Evolutionary conservation across 2,113 vertebrate species (phyloP), one percentile per base, ranked within the genome.

Genomic region (Pteruthius melanotis): DNA sequence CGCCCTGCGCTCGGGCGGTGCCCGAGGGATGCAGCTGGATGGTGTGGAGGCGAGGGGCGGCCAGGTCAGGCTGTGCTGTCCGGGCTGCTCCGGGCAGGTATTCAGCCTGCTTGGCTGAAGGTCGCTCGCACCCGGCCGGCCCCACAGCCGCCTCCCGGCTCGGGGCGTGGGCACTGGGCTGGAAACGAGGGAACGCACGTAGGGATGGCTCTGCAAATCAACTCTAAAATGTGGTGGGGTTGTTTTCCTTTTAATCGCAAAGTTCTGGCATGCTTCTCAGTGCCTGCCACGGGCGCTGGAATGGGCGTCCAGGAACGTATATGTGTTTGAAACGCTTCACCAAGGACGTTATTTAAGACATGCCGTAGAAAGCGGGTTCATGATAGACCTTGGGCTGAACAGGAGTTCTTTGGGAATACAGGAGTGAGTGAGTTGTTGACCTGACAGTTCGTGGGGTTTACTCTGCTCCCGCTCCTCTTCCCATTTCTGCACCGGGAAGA

Each of bases 401-500:
- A 12, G 31, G 13, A 54, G 15, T 39, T 88, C 10, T 79, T 18
- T 83, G 79, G 44, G 47, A 80, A 12, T 13, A 33, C 15, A 75
- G 45, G 24, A 49, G 10, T 13, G 53, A 77, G 35, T 4, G n/a
- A 52, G 35, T 26, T 13, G 11, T 42, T 77, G 49, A 83, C 17
- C 23, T 89, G 64, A 86, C 30, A 63, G 18, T 20, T 7, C 37
- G 24, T 42, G 61, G 35, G 22, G 7, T 65, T 71, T 91, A 31
- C 37, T 60, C 94, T 94, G 60, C 54, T 83, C n/a, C 65, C 4
- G 11, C 4, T 87, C 49, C 33, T 61, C 77, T 76, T 53, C 30
- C 44, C 80, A 99, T 98, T 57, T 37, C 61, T 96, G 40, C 97
- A 95, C 56, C 97, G 92, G 74, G 97, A 96, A 45, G 97, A 98